Evolutionary conservation across 2,888 invertebrate species (phyloP).

Genomic region (Drosophila colorata): DNA sequence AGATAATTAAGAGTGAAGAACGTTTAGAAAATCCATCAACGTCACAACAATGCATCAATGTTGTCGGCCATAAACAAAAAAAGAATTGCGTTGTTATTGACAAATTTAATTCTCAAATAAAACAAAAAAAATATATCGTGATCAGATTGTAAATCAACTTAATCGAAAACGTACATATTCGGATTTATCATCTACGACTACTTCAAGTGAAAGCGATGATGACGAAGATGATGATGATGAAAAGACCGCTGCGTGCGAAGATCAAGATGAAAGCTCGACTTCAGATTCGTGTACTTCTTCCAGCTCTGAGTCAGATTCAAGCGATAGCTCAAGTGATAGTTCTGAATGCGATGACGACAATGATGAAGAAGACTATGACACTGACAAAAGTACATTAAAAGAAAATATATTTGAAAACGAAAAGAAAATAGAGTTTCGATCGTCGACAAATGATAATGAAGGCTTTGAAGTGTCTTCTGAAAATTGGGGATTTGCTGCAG

Average conservation of each 20-base stretch:
- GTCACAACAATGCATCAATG: conserved; percentile 58
- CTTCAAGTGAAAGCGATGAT: conserved; percentile 84
- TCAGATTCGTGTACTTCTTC: conserved; percentile 84
- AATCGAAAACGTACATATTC: conserved; percentile 80
- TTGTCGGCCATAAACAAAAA: conserved; percentile 37
- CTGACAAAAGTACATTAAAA: conserved; percentile 79
- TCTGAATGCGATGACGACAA: conserved; percentile 84
- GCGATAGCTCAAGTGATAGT: conserved; percentile 83
- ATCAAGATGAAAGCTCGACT: conserved; percentile 82
- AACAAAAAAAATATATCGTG: conserved; percentile 61
- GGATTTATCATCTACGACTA: conserved; percentile 83
- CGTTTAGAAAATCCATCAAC: conserved; percentile 69
- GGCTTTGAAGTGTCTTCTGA: conserved; percentile 73
- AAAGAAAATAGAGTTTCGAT: conserved; percentile 63
- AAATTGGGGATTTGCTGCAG: conserved; percentile 88
- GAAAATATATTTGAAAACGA: conserved; percentile 76
- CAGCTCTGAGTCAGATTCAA: conserved; percentile 83
- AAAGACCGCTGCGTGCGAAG: conserved; percentile 70
- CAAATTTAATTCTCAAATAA: conserved; percentile 33
- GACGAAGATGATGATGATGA: conserved; percentile 83
- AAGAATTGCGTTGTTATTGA: conserved; percentile 24
- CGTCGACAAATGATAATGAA: conserved; percentile 48
- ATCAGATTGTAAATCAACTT: conserved; percentile 52
- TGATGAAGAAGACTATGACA: conserved; percentile 80
- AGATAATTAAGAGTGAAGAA: conserved; percentile 64